Evolutionary conservation across 92 coral and sea anemone species (phyloP).

Genomic region (Parazoanthus darwini): DNA sequence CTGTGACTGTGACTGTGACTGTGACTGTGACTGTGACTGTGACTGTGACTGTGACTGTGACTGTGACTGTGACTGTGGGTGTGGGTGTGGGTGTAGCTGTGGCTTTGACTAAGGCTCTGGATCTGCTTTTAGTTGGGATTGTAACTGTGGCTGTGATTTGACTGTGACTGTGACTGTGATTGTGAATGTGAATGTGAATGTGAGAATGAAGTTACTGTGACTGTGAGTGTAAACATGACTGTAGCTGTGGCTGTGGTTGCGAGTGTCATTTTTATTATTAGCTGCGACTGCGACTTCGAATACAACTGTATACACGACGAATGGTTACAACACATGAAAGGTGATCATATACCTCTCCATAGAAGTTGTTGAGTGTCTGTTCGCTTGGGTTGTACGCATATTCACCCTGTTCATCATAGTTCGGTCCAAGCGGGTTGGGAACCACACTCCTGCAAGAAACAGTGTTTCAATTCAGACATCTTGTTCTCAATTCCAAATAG

Average conservation of each 20-base stretch:
- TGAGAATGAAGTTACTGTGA: not conserved
- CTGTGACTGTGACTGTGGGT: not conserved
- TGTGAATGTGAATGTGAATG: not conserved
- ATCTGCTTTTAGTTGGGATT: not conserved
- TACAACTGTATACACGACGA: too few relatives aligned
- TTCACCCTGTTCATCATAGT: slow-evolving; percentile 5
- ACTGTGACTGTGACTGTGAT: not conserved
- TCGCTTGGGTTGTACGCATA: slow-evolving; percentile 1
- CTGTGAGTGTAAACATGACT: not conserved
- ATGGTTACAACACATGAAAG: too few relatives aligned
- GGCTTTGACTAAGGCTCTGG: not conserved
- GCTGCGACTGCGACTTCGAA: too few relatives aligned
- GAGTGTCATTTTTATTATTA: not conserved
- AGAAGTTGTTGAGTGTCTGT: slow-evolving; percentile 31
- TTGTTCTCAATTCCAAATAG: not conserved
- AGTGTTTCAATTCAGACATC: not conserved
- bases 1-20: not conserved
- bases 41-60: not conserved
- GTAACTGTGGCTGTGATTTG: not conserved
- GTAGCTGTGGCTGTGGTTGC: not conserved
- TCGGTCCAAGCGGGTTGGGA: slow-evolving; percentile 23
- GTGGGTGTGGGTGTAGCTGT: not conserved
- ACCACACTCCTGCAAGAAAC: slow-evolving; percentile 10
- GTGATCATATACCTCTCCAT: slow-evolving; percentile 22
- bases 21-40: not conserved